Conservation (phyloP, 2,797 vertebrate species). For the Microctenopoma stevenorrisi region DNA sequence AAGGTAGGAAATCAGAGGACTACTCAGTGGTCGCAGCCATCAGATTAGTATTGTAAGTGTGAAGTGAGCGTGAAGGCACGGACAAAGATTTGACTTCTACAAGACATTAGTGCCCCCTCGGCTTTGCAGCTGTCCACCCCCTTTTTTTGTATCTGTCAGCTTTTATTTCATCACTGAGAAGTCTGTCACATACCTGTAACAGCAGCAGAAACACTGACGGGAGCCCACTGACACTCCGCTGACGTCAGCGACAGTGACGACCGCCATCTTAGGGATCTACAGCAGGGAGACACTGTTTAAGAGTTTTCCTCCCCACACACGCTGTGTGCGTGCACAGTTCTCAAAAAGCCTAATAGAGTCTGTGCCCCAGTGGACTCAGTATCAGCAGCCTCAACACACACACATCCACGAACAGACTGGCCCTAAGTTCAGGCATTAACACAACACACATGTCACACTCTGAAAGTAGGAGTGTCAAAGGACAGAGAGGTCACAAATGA, state of each 20-base stretch:
- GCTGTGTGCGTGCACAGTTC: slow-evolving; percentile 28
- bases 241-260: slow-evolving; percentile 51
- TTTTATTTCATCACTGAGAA: slow-evolving; percentile 54
- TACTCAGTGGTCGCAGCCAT: slow-evolving; percentile 25
- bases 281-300: slow-evolving; percentile 31
- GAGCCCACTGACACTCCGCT: slow-evolving; percentile 40
- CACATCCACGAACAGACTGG: slow-evolving; percentile 15
- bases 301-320: slow-evolving; percentile 27
- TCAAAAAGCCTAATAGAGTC: slow-evolving; percentile 44
- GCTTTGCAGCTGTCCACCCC: slow-evolving; percentile 24
- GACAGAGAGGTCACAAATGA: slow-evolving; percentile 11
- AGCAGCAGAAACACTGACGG: slow-evolving; percentile 49
- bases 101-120: slow-evolving; percentile 40
- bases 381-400: slow-evolving; percentile 15
- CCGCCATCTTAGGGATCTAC: slow-evolving; percentile 57
- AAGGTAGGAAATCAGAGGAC: slow-evolving; percentile 20
- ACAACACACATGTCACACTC: slow-evolving; percentile 42
- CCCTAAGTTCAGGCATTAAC: slow-evolving; percentile 44
- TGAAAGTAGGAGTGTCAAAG: slow-evolving; percentile 23
- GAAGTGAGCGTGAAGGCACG: slow-evolving; percentile 23
- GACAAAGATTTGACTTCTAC: slow-evolving; percentile 55
- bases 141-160: slow-evolving; percentile 37
- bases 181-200: slow-evolving; percentile 52
- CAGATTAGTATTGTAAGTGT: slow-evolving; percentile 39
- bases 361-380: slow-evolving; percentile 31